Evolutionary conservation across 2,888 invertebrate genomes (phyloP), one percentile per base, ranked within the genome.

Genomic region (Megalurothrips usitatus): DNA sequence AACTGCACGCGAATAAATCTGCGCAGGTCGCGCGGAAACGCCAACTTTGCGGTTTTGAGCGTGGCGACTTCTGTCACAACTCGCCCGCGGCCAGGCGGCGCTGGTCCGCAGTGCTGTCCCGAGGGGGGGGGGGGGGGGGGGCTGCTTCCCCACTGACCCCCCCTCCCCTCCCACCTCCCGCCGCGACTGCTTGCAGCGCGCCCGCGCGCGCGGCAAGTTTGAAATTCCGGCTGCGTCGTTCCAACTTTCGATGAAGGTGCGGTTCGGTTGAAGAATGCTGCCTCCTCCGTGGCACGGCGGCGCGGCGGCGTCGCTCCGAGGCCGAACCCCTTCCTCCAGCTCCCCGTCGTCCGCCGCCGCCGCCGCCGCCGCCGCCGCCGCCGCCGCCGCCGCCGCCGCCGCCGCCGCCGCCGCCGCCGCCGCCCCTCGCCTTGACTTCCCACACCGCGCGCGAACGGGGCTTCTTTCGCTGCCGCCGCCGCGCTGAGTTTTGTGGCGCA

Each of bases 191-290:
- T 12, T 12, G 52, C 52, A 12, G 52, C 52, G 52, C 52, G 52
- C 6, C 52, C 2, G 52, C 52, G 34, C 34, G 34, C 34, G 34
- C 34, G 58, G 17, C 19, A 58, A 58, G 58, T 58, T 58, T 58
- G 58, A 58, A 58, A 58, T 58, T 58, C 58, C 58, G n/a, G 58
- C 58, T 58, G 58, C 58, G 58, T 58, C 58, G 58, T 58, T 58
- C 58, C 58, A 58, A 58, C 58, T 58, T 58, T 58, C 58, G 58
- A 58, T 58, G 58, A 58, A 58, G 58, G 58, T 58, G 58, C 58
- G 58, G 58, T 58, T 17, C 58, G 58, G 58, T 10, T 58, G 58
- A 58, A 58, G 58, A 58, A 58, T 58, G 58, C 58, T n/a, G 17
- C 58, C 19, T n/a, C 4, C 12, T 11, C 14, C 52, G 14, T 1